Conservation (phyloP, 2,888 invertebrate species). For the Panzeria rudis region DNA sequence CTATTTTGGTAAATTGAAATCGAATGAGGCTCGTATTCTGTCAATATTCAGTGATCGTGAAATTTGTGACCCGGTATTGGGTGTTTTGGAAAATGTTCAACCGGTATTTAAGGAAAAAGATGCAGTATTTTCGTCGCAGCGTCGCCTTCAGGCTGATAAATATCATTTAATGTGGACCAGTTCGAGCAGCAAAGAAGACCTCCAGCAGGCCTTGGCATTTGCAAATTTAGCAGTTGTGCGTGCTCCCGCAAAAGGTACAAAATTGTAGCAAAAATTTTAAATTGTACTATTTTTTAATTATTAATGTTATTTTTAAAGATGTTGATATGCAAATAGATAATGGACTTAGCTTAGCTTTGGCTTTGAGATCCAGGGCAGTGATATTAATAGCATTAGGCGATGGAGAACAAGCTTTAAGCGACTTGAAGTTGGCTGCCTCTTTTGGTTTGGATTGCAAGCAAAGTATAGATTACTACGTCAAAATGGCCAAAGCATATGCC, state of each 20-base stretch:
- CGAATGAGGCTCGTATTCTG: constrained; percentile 86
- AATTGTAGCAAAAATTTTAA: neutral
- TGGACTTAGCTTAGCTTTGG: constrained; percentile 87
- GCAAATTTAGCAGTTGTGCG: constrained; percentile 90
- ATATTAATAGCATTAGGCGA: constrained; percentile 86
- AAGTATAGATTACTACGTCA: constrained; percentile 88
- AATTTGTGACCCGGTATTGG: constrained; percentile 84
- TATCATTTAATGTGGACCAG: constrained; percentile 83
- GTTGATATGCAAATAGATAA: constrained; percentile 85
- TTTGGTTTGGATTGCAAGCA: constrained; percentile 86
- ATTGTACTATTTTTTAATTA: constrained; percentile 6
- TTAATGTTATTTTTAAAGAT: constrained; percentile 78
- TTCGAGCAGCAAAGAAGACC: constrained; percentile 82
- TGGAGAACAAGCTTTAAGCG: constrained; percentile 87
- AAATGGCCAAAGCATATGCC: constrained; percentile 88
- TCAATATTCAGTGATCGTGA: constrained; percentile 83
- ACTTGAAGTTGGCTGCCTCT: constrained; percentile 87
- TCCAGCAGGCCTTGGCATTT: constrained; percentile 86
- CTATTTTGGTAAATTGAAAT: constrained; percentile 86
- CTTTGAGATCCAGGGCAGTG: constrained; percentile 88
- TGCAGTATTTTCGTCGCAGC: constrained; percentile 86
- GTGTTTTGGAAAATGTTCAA: constrained; percentile 87
- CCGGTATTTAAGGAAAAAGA: constrained; percentile 88
- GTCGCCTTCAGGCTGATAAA: constrained; percentile 87
- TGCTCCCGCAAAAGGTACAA: constrained; percentile 87